These are phyloP conservation scores for Prostheceraeus crozeri DNA, from an alignment of 2,888 invertebrate species.

Conservation along the genomic window DNA sequence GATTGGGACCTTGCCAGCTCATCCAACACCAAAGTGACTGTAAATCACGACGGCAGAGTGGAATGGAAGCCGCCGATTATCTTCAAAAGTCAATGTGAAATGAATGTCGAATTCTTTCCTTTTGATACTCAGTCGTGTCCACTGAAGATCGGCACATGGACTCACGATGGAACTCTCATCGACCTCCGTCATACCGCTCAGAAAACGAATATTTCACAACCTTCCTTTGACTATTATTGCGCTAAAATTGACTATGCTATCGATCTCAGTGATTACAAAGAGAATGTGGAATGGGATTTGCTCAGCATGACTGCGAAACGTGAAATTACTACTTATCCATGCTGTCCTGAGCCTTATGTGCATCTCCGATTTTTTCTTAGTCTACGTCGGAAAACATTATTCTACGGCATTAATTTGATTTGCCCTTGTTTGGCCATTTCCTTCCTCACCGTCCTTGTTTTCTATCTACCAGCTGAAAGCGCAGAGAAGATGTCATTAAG, in stretches of 20 bases:
- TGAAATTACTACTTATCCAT: conserved; percentile 41
- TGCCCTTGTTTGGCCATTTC: conserved; percentile 73
- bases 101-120: conserved; percentile 86
- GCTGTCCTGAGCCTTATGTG: conserved; percentile 46
- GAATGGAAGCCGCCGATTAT: conserved; percentile 86
- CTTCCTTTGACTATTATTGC: conserved; percentile 37
- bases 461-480: conserved; percentile 88
- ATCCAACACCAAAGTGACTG: conserved; percentile 43
- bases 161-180: conserved; percentile 52
- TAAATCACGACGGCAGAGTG: conserved; percentile 59
- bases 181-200: conserved; percentile 42
- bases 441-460: conserved; percentile 83
- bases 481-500: conserved; percentile 95
- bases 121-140: conserved; percentile 81
- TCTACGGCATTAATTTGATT: conserved; percentile 67
- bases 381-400: conserved; percentile 79
- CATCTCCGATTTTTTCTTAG: conserved; percentile 60
- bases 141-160: conserved; percentile 82
- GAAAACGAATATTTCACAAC: conserved; percentile 27
- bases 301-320: conserved; percentile 59
- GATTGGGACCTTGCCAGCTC: conserved; percentile 40
- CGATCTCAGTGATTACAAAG: conserved; percentile 37
- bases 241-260: conserved; percentile 39
- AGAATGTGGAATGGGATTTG: conserved; percentile 39
- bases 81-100: conserved; percentile 60